Conservation (phyloP, 2,888 invertebrate species). For the Ectemnius cavifrons region DNA sequence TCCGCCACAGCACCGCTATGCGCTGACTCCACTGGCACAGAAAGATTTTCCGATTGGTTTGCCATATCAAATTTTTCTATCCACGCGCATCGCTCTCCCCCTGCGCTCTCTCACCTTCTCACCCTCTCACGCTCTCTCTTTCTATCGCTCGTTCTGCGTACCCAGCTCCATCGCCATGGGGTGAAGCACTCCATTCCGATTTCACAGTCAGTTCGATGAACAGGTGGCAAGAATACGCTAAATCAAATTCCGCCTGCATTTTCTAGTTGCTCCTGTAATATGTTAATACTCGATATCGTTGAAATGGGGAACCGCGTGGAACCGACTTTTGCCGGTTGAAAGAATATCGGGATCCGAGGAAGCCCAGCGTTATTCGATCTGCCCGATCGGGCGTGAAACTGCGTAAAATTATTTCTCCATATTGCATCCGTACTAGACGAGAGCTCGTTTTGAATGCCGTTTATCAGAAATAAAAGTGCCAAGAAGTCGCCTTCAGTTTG, state of each 20-base stretch:
- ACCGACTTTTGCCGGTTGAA: no score
- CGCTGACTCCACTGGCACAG: neutral
- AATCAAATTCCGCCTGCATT: no score
- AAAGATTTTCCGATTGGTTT: slow-evolving; percentile 2
- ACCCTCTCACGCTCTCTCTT: no score
- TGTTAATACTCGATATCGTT: no score
- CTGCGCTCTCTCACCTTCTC: no score
- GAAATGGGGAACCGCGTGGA: no score
- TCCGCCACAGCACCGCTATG: neutral
- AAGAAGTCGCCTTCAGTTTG: neutral
- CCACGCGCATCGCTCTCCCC: neutral
- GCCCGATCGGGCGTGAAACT: slow-evolving; percentile 5
- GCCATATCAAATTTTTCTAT: neutral
- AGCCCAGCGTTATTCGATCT: neutral
- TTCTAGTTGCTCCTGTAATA: no score
- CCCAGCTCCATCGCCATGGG: no score
- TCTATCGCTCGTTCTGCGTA: no score
- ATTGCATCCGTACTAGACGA: neutral
- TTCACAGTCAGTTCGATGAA: no score
- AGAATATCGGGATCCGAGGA: neutral
- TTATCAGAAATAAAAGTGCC: neutral
- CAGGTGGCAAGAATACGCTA: no score
- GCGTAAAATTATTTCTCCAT: slow-evolving; percentile 4
- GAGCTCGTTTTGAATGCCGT: neutral
- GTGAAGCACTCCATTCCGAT: no score